Conservation (phyloP, 64 coral and sea anemone species). For the Dendronephthya gigantea region DNA sequence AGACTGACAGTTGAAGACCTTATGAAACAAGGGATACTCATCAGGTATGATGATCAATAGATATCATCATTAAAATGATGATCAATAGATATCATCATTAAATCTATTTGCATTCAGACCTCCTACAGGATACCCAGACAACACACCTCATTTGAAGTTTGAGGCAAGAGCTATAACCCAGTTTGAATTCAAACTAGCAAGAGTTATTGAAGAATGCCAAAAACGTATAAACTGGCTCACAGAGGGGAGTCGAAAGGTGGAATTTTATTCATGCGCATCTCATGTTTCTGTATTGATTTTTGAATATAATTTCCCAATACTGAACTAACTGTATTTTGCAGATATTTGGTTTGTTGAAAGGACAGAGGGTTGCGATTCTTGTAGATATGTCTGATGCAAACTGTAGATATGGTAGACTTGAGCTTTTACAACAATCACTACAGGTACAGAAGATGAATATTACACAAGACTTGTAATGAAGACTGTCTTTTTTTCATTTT, state of each 20-base stretch:
- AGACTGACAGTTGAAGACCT: conserved; percentile 77
- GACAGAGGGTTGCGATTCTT: conserved; percentile 65
- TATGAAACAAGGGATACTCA: conserved; percentile 67
- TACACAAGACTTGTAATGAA: too few species aligned
- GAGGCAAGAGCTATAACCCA: conserved; percentile 65
- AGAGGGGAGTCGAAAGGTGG: conserved; percentile 64
- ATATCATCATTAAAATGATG: not conserved
- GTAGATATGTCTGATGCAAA: conserved; percentile 96
- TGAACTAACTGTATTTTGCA: conserved; percentile 17
- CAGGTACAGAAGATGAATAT: conserved; percentile 38
- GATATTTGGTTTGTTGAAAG: conserved; percentile 92
- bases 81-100: not conserved
- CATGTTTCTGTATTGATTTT: not conserved
- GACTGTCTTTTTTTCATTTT: too few species aligned
- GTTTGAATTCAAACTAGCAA: conserved; percentile 70
- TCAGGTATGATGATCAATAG: conserved; percentile 29
- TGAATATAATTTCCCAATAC: not conserved
- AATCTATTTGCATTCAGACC: conserved; percentile 46
- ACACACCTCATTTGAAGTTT: conserved; percentile 73
- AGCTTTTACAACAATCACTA: conserved; percentile 82
- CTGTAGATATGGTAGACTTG: conserved; percentile 79
- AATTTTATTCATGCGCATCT: not conserved
- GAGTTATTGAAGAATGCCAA: conserved; percentile 71
- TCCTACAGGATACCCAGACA: conserved; percentile 48
- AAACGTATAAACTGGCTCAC: conserved; percentile 85